A percentile compares a stretch with the other conserved stretches of the same genome.
Conservation (phyloP, 2,113 vertebrate genomes). For the Cepphus grylle region DNA sequence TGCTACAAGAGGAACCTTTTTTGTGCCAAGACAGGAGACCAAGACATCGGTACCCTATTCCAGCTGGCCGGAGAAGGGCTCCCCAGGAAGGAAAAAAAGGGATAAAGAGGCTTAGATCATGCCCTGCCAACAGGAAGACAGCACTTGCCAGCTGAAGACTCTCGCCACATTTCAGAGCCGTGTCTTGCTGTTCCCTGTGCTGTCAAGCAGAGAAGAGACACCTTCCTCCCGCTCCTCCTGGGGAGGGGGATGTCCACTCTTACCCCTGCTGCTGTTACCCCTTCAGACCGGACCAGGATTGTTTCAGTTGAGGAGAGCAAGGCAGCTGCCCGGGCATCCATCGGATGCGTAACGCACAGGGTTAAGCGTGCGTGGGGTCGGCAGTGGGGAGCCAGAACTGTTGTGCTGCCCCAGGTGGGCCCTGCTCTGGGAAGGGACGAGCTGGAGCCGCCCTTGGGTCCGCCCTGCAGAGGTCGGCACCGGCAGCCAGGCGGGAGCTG, state of each 20-base stretch:
- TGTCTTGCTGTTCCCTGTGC: background rate
- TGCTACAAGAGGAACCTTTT: background rate
- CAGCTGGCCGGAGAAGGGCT: background rate
- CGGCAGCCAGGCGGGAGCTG: background rate
- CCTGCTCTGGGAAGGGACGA: background rate
- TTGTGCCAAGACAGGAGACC: background rate
- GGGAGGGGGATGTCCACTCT: background rate
- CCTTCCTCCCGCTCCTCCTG: background rate
- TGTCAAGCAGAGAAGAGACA: background rate
- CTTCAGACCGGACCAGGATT: background rate
- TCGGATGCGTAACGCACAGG: background rate
- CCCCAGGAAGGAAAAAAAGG: background rate
- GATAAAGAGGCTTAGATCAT: background rate
- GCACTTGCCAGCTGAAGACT: background rate
- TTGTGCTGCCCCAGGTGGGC: background rate
- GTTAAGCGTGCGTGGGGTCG: fast-evolving
- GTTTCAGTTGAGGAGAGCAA: background rate
- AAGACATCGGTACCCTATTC: background rate
- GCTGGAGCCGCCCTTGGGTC: background rate
- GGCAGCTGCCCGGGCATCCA: background rate
- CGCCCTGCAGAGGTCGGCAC: background rate
- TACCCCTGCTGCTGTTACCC: background rate
- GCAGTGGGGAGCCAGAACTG: background rate
- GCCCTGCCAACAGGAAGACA: background rate
- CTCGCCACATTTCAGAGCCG: background rate